These are phyloP conservation scores for Sciurus vulgaris DNA, from an alignment of 2,797 vertebrate genomes.

Conservation along the genomic window DNA sequence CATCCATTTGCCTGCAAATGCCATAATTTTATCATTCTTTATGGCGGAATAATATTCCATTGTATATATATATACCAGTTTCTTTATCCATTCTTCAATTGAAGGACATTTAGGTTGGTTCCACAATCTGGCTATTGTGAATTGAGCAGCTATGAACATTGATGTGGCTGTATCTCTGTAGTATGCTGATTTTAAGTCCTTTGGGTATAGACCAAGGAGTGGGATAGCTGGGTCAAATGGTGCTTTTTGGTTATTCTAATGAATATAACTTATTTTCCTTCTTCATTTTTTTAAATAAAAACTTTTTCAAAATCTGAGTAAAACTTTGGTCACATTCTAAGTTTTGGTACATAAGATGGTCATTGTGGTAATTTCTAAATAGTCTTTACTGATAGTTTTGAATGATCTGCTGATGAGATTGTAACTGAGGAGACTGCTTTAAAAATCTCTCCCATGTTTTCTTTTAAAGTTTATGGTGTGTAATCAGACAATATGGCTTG, in stretches of 20 bases:
- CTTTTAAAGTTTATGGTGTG: conserved; percentile 32
- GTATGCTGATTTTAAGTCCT: no score
- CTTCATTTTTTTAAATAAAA: conserved; percentile 44
- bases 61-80: no score
- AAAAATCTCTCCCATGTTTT: background rate
- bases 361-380: background rate
- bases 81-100: no score
- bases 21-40: no score
- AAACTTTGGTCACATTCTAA: background rate
- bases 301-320: background rate
- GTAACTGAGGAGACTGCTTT: background rate
- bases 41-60: no score
- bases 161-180: no score
- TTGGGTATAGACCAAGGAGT: no score
- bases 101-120: no score
- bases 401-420: conserved; percentile 30
- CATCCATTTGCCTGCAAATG: no score
- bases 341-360: background rate
- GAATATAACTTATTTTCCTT: conserved; percentile 36
- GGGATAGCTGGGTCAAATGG: no score
- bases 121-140: no score
- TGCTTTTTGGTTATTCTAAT: conserved; percentile 31
- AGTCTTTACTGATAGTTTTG: background rate
- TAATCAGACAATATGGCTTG: background rate
- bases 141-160: no score